Conservation (phyloP, 2,888 invertebrate genomes). For the Lordiphosa andalusiaca region DNA sequence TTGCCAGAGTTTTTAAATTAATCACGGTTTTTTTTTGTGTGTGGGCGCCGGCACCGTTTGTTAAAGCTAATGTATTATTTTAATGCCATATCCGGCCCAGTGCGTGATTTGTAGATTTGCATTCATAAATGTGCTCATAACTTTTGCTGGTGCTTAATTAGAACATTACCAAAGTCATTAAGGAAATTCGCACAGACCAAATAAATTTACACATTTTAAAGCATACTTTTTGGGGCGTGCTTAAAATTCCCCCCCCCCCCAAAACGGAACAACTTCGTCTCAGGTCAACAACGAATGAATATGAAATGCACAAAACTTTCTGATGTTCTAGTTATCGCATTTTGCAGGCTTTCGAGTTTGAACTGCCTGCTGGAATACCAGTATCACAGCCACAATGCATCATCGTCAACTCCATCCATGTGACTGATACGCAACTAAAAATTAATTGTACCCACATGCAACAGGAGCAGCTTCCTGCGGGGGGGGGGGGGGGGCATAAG, state of each 20-base stretch:
- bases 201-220: too few relatives aligned
- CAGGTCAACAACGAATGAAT: too few relatives aligned
- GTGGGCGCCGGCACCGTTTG: conserved; percentile 62
- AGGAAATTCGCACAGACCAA: not conserved
- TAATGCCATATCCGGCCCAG: conserved; percentile 61
- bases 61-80: conserved; percentile 70
- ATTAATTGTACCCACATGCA: conserved; percentile 62
- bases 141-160: conserved; percentile 1
- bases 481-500: conserved; percentile 9
- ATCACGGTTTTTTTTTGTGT: conserved; percentile 44
- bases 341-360: too few relatives aligned
- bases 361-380: too few relatives aligned
- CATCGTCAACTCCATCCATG: conserved; percentile 23
- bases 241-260: too few relatives aligned
- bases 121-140: conserved; percentile 32
- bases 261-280: too few relatives aligned
- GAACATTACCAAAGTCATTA: not conserved
- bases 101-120: conserved; percentile 56
- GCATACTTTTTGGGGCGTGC: too few relatives aligned
- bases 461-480: conserved; percentile 37
- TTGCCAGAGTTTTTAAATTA: conserved; percentile 29
- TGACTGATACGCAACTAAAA: conserved; percentile 46
- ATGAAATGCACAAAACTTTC: too few relatives aligned
- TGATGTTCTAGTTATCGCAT: too few relatives aligned
- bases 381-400: conserved; percentile 4